Base-by-base conservation (phyloP, 2,797 vertebrate genomes). In the Sebastes paucispinis region DNA sequence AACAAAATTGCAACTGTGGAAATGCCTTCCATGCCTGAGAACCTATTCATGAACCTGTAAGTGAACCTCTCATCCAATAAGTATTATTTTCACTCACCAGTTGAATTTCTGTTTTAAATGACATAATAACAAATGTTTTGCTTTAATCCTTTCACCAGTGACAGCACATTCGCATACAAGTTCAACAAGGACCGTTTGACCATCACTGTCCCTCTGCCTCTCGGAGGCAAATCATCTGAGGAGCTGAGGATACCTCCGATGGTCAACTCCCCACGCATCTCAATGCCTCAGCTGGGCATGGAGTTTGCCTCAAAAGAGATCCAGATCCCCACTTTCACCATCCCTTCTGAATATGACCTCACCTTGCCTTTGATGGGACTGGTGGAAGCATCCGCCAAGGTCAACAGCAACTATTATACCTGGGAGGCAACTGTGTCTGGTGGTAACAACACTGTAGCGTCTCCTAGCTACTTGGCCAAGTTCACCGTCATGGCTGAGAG, bases 381-480 rank as follows among this genome's bases (percentile, higher is more conserved):
- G 85, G 71, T 97, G 34, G 97, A 98, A 71, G 60, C 96, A 74
- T 97, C 96, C 68, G 87, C 96, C 27, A 96, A 96, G 5, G 59
- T 99, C 81, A 93, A 96, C 86, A 98, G 96, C 94, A 99, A 98
- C 93, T 93, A 96, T 85, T 99, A 98, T 86, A 97, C 97, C 77
- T 97, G 96, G 97, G 96, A 97, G 3, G 96, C 92, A n/a, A 92
- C 84, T 0, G 92, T 94, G 36, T 94, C 89, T 5, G 95, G 94
- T 36, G 97, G 96, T 52, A 97, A 98, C 89, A 96, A 92, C 80
- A 96, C 95, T 8, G 73, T 4, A 25, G 94, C 96, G 24, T 88
- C 83, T 54, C 88, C 93, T 8, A 83, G 87, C 34, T 88, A 97
- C 65, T 82, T 83, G 87, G 92, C 95, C 47, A 94, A 89, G 64